Evolutionary conservation across 2,113 vertebrate genomes (phyloP).

Genomic region (Apeltes quadracus): DNA sequence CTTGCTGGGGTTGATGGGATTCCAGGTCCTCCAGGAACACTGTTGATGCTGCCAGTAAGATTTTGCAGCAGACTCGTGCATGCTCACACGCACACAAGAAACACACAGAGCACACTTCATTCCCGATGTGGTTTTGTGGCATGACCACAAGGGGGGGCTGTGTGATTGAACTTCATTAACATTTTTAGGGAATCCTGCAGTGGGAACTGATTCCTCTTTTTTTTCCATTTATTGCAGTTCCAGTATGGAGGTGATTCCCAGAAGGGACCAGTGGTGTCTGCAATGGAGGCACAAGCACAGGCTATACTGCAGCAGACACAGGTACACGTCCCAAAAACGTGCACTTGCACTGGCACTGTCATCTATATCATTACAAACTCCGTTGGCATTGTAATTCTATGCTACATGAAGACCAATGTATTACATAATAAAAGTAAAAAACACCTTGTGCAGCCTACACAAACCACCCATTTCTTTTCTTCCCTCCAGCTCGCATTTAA

Average conservation of each 20-base stretch:
- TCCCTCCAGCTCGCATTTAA: slow-evolving; percentile 86
- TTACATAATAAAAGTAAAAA: not conserved
- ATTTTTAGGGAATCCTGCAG: slow-evolving; percentile 42
- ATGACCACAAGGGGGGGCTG: slow-evolving; percentile 79
- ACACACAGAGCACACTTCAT: not conserved
- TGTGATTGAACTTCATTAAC: slow-evolving; percentile 66
- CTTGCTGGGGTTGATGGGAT: slow-evolving; percentile 87
- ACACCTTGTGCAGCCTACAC: not conserved
- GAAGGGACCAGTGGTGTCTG: slow-evolving; percentile 87
- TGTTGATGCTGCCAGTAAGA: slow-evolving; percentile 92
- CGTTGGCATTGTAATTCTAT: not conserved
- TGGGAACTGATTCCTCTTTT: slow-evolving; percentile 33
- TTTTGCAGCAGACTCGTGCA: not conserved
- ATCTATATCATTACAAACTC: not conserved
- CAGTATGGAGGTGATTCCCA: slow-evolving; percentile 83
- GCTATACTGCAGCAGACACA: slow-evolving; percentile 88
- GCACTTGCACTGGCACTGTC: not conserved
- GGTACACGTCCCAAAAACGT: slow-evolving; percentile 67
- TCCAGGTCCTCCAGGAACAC: slow-evolving; percentile 86
- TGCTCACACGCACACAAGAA: not conserved
- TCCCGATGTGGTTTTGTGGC: slow-evolving; percentile 24
- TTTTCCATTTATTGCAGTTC: slow-evolving; percentile 79
- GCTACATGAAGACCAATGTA: not conserved
- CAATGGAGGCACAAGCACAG: slow-evolving; percentile 90
- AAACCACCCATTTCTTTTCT: slow-evolving; percentile 20